Evolutionary conservation across 2,888 invertebrate genomes (phyloP), one percentile per base, ranked within the genome.

Genomic region (Aleiodes alternator): DNA sequence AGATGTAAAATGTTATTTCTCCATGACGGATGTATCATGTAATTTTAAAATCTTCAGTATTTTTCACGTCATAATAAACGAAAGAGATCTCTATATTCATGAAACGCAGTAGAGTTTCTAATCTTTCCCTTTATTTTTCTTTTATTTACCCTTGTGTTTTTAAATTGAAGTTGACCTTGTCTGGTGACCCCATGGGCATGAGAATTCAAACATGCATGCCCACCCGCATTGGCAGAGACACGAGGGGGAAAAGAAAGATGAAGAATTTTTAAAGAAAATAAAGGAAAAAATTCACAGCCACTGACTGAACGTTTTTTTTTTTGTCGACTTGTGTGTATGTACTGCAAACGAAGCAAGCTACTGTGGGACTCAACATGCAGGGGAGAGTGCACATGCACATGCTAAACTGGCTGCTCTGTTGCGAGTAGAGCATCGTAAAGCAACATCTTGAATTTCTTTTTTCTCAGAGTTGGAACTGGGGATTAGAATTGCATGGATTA

Each of bases 251-350:
- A 48, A 66, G 50, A 12, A 8, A 73, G 50, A 29, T 50, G 72
- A 31, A 57, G 29, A 71, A 50, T 38, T 38, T 38, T 38, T 38
- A 2, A 38, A 38, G 38, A 38, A 59, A n/a, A 16, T 12, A n/a
- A 48, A 43, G n/a, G 23, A 53, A 56, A 56, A 48, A 53, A 9
- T 11, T 14, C 72, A 70, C 72, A 76, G 72, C 77, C 74, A 77
- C 74, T 73, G 72, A 75, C 77, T 78, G 77, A 76, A 73, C 69
- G 77, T 23, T 23, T 23, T 23, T 23, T 76, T 79, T 79, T 79
- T 79, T 76, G 73, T 76, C 75, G 75, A 68, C 73, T 68, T 23
- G 23, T 73, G 59, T 12, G 68, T 74, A 68, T 70, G 69, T 73
- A 71, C 75, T 72, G 61, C 23, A 48, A 34, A 57, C 61, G 64